Evolutionary conservation across 2,113 vertebrate genomes (phyloP), one percentile per base, ranked within the genome.

Genomic region (Nothobranchius furzeri): DNA sequence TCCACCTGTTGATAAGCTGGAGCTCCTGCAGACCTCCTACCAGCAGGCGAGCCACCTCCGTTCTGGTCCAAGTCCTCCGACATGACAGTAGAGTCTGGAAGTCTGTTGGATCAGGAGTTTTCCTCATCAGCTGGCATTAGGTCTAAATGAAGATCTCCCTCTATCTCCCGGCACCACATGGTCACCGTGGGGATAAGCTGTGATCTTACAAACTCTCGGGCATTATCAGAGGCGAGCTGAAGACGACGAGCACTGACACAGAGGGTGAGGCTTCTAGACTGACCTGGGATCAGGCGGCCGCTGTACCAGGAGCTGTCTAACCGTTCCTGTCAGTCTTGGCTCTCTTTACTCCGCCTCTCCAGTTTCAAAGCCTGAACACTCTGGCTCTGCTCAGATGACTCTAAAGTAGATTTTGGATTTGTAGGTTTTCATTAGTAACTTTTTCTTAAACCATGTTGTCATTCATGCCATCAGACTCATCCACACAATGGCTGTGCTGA

Each of bases 401-500:
- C 2, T 30, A 30, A 30, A 30, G 30, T 4, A 3, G 30, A 30
- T 30, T 30, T 30, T 1, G 30, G 30, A 30, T 30, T 30, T 30
- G 2, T 4, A 30, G 30, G 30, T 30, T 30, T 30, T 30, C 30
- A 30, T 30, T 3, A 30, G 30, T 30, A 30, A 30, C 30, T 30
- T 30, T 30, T 75, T 75, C 59, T 20, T 89, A 85, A 86, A 90
- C 86, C 90, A 89, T 83, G 45, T 73, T 88, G 77, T 20, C 20
- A 20, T 20, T 20, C 20, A 20, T 20, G 20, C 85, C 12, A 49
- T 79, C 80, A 85, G 90, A 86, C 65, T 91, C 92, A 90, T 93
- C 52, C 17, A 87, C 89, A 90, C 92, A 93, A 93, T 87, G 73
- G 69, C 85, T 77, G 57, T 88, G 86, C 92, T 94, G 92, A 94